Percentiles rank a stretch among this genome's conserved stretches.
Evolutionary conservation across 1,140 invertebrate genomes (phyloP).

Genomic region (Trachymyrmex septentrionalis): DNA sequence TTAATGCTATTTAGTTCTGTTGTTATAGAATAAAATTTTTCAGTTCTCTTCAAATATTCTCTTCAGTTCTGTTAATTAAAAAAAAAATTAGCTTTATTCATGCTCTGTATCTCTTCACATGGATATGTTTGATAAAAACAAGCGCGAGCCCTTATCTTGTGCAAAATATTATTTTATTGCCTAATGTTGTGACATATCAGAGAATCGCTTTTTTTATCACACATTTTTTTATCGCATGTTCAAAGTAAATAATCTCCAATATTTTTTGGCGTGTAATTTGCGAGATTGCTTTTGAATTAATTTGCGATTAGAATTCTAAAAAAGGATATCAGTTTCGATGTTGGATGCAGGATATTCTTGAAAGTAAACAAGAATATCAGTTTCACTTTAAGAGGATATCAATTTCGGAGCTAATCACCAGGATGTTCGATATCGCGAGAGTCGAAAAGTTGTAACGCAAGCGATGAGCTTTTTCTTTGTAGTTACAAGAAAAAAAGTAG

Average conservation of each 20-base stretch:
- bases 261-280: too few species aligned
- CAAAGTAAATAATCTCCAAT: neutral
- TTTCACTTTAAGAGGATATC: neutral
- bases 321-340: neutral
- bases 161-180: slow-evolving; percentile 27
- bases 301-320: neutral
- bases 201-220: too few species aligned
- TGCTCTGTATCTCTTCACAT: neutral
- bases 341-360: neutral
- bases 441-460: neutral
- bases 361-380: neutral
- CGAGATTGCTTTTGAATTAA: slow-evolving; percentile 4
- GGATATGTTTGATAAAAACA: neutral
- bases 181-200: neutral
- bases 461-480: neutral
- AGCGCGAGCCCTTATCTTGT: neutral
- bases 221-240: neutral
- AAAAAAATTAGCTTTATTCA: neutral
- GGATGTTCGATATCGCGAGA: neutral
- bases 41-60: neutral
- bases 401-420: neutral
- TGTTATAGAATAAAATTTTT: neutral
- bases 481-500: slow-evolving; percentile 13
- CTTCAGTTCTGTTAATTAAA: neutral
- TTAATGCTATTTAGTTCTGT: neutral